phyloP scores from a whole-genome alignment of 2,797 vertebrate species.

The Chlorospingus flavigularis region DNA sequence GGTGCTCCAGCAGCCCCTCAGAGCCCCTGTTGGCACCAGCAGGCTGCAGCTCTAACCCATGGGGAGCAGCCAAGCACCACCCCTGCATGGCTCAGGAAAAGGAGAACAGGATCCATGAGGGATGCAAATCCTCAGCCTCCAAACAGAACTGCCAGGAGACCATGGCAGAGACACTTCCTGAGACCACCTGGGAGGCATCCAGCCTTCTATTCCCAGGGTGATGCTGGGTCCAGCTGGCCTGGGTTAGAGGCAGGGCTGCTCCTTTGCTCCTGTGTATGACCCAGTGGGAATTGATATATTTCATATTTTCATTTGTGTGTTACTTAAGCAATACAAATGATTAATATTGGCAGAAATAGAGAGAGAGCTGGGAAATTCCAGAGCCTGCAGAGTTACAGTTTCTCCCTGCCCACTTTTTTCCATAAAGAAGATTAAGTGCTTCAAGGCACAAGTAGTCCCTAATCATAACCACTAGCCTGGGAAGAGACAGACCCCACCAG shows the following conservation, averaged over 20 bases:
- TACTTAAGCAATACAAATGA: background rate
- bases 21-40: background rate
- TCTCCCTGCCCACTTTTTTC: background rate
- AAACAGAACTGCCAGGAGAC: background rate
- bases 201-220: fast-evolving
- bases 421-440: background rate
- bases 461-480: background rate
- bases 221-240: background rate
- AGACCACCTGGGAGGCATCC: background rate
- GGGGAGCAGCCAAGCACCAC: background rate
- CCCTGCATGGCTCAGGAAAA: background rate
- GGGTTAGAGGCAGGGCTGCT: background rate
- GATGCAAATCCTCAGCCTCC: background rate
- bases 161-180: background rate
- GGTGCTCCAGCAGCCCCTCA: too few relatives aligned
- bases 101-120: background rate
- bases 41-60: background rate
- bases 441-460: background rate
- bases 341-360: background rate
- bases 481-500: background rate
- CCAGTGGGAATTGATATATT: background rate
- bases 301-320: background rate
- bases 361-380: background rate
- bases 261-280: background rate
- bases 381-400: background rate